A percentile compares a stretch with the other conserved stretches of the same genome.
These are phyloP conservation scores for Leucoraja ocellata DNA, from an alignment of 2,797 vertebrate genomes.

Conservation along the genomic window DNA sequence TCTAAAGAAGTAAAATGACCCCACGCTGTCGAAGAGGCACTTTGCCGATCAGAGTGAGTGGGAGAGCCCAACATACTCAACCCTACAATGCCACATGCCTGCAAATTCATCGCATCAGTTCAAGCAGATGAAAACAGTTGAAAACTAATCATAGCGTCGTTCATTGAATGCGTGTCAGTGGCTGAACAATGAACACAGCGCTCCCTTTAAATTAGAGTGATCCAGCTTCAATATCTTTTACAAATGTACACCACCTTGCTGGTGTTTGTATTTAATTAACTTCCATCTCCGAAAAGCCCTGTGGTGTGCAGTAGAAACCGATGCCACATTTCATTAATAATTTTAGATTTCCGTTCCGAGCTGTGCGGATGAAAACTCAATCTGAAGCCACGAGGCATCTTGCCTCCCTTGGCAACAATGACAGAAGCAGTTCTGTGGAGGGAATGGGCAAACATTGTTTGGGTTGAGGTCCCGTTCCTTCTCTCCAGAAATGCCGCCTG, in stretches of 20 bases:
- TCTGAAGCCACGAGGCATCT: neutral
- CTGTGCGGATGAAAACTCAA: neutral
- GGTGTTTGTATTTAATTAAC: constrained; percentile 24
- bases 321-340: neutral
- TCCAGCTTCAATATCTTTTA: neutral
- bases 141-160: neutral
- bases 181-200: neutral
- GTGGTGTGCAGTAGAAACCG: neutral
- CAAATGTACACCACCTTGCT: neutral
- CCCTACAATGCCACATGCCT: too few species aligned
- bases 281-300: neutral
- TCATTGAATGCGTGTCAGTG: too few species aligned
- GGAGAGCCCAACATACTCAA: too few species aligned
- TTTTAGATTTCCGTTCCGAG: too few species aligned
- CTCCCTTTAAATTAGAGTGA: neutral
- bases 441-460: too few species aligned
- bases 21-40: too few species aligned
- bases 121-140: neutral
- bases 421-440: neutral
- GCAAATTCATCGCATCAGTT: neutral
- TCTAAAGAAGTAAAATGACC: too few species aligned
- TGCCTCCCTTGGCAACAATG: neutral
- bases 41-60: too few species aligned
- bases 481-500: too few species aligned
- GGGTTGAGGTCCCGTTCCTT: too few species aligned